A percentile compares a stretch with the other conserved stretches of the same genome.
These are phyloP conservation scores for Crenuchus spilurus DNA, from an alignment of 2,797 vertebrate genomes.

Conservation along the genomic window DNA sequence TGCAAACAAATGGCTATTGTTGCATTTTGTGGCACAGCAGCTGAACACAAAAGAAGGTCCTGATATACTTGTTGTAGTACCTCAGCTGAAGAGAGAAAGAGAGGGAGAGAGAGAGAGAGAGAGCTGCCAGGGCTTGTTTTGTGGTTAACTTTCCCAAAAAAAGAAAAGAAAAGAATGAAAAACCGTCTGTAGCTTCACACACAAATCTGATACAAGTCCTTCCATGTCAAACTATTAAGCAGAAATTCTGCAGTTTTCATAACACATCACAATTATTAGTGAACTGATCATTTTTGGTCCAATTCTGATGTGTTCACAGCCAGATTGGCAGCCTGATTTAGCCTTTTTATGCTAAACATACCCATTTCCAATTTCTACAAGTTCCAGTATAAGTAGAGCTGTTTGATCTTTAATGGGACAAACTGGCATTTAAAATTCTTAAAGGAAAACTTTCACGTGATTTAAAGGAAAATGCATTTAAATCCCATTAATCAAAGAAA, in stretches of 20 bases:
- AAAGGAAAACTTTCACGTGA: no score
- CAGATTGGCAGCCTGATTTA: no score
- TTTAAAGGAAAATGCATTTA: no score
- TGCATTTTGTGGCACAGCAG: slow-evolving; percentile 70
- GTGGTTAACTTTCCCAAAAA: slow-evolving; percentile 38
- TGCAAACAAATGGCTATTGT: slow-evolving; percentile 82
- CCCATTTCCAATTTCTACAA: no score
- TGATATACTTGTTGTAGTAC: slow-evolving; percentile 58
- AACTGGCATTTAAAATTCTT: no score
- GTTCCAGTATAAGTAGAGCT: no score
- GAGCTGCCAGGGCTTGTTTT: slow-evolving; percentile 60
- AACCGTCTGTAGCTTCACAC: slow-evolving; percentile 25
- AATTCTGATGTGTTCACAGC: no score
- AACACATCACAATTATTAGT: no score
- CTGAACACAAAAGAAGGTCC: slow-evolving; percentile 58
- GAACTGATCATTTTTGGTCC: no score
- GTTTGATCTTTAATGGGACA: no score
- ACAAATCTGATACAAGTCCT: slow-evolving; percentile 15
- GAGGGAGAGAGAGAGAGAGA: slow-evolving; percentile 25
- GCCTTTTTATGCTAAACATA: no score
- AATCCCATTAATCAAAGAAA: no score
- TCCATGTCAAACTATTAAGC: slow-evolving; percentile 4
- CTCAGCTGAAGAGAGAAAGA: slow-evolving; percentile 35
- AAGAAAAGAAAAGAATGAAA: slow-evolving; percentile 27
- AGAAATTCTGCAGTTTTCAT: slow-evolving; percentile 8